phyloP scores from a whole-genome alignment of 2,113 vertebrate species.

The Poeciliopsis turrubarensis region DNA sequence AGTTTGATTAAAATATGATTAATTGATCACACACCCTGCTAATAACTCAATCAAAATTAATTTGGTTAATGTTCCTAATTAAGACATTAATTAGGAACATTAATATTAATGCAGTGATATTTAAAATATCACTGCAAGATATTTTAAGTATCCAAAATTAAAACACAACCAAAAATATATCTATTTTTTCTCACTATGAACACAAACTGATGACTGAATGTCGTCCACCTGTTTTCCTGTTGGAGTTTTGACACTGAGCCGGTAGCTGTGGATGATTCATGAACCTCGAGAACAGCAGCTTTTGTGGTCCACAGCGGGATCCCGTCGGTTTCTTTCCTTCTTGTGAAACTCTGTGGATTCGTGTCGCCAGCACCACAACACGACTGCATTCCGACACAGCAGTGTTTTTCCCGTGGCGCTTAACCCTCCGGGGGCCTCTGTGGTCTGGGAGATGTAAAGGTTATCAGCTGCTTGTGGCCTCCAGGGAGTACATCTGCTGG shows the following conservation, averaged over 20 bases:
- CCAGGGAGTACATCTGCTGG: not conserved
- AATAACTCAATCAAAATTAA: not conserved
- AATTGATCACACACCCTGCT: no score
- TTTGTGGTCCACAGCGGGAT: not conserved
- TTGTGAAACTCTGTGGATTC: not conserved
- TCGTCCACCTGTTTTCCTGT: no score
- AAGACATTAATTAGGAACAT: no score
- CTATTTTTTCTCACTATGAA: not conserved
- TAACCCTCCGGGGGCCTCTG: not conserved
- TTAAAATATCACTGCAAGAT: no score
- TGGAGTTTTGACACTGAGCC: no score
- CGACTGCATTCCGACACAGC: not conserved
- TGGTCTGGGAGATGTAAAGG: not conserved
- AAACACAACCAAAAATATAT: no score
- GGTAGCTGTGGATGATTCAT: no score
- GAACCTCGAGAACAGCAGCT: not conserved
- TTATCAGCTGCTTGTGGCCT: slow-evolving; percentile 10
- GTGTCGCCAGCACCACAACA: not conserved
- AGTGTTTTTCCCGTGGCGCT: not conserved
- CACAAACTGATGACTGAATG: not conserved
- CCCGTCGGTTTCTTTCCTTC: not conserved
- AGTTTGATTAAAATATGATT: no score
- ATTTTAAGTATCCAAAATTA: no score
- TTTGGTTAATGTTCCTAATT: not conserved
- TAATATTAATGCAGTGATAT: no score